Conservation (phyloP, 2,113 vertebrate species). For the Cettia cetti region DNA sequence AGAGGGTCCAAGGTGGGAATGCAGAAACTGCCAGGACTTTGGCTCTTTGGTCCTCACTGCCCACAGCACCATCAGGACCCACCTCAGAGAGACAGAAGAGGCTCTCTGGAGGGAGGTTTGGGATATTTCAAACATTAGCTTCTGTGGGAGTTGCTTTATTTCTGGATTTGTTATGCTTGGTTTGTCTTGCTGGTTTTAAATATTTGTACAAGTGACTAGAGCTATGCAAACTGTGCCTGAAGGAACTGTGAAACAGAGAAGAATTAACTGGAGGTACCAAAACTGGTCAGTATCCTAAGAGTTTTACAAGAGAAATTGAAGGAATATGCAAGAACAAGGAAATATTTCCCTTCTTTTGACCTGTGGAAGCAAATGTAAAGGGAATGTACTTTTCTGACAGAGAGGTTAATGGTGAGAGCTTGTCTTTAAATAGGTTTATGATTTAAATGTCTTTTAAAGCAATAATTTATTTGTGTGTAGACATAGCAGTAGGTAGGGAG, state of each 20-base stretch:
- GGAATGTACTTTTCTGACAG: background rate
- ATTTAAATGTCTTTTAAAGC: background rate
- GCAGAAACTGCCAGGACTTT: background rate
- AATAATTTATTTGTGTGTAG: background rate
- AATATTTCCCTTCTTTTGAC: background rate
- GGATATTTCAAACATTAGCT: slow-evolving; percentile 32
- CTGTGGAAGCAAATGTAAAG: background rate
- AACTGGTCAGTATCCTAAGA: background rate
- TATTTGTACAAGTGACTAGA: slow-evolving; percentile 56
- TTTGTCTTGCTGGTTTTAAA: slow-evolving; percentile 59
- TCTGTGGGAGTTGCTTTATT: slow-evolving; percentile 52
- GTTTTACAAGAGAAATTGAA: background rate
- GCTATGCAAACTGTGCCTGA: slow-evolving; percentile 39
- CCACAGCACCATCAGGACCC: background rate
- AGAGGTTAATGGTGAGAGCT: background rate
- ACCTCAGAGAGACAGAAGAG: background rate
- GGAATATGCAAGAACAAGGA: background rate
- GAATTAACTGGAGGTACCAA: background rate
- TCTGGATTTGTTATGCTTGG: slow-evolving; percentile 56
- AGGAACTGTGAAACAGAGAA: background rate
- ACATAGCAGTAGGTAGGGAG: background rate
- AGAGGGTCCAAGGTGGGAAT: background rate
- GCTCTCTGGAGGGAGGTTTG: background rate
- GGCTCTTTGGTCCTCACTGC: background rate
- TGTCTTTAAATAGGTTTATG: background rate